Base-by-base conservation (phyloP, 2,113 vertebrate species). In the Macrotus californicus region DNA sequence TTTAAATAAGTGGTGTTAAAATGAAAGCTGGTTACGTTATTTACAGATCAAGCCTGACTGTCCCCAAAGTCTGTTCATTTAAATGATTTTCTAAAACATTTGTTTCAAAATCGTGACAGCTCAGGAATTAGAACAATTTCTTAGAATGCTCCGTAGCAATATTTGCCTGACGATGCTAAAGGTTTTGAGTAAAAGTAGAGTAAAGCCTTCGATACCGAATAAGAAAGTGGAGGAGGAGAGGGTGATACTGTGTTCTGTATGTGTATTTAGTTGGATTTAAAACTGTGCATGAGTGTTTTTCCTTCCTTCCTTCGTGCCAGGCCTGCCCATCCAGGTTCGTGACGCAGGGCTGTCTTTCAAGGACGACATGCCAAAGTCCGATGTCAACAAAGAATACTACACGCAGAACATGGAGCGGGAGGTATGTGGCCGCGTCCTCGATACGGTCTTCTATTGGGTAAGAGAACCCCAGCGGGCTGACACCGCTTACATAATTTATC, bases 371-470 rank as follows among this genome's bases (percentile, higher is more conserved):
- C 99, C 99, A 0, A 99, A 99, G 90, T 99, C 99, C 5, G 99
- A 99, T 1, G 99, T 99, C 93, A 99, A 99, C 96, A 99, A 99
- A 97, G 99, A 99, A 13, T 99, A 99, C 96, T 99, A 99, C 97
- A 99, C 99, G 41, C 99, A 99, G 97, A 99, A 99, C 96, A 99
- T 99, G 99, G 99, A 99, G 91, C 98, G 99, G 98, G 99, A 99
- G 98, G 99, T 99, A 26, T 31, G n/a, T 26, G 61, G 0, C 7
- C 11, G 4, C 82, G 6, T 79, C 39, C 48, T 29, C 59, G 6
- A 21, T 75, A 18, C 31, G 5, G 61, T 79, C 41, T 75, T 70
- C 14, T 50, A 48, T 22, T 54, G 66, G 21, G 16, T 96, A 36
- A 89, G 73, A 89, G 80, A 46, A 26, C 54, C 9, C 4, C 61